Evolutionary conservation across 2,888 invertebrate genomes (phyloP).

Genomic region (Protonemura montana): DNA sequence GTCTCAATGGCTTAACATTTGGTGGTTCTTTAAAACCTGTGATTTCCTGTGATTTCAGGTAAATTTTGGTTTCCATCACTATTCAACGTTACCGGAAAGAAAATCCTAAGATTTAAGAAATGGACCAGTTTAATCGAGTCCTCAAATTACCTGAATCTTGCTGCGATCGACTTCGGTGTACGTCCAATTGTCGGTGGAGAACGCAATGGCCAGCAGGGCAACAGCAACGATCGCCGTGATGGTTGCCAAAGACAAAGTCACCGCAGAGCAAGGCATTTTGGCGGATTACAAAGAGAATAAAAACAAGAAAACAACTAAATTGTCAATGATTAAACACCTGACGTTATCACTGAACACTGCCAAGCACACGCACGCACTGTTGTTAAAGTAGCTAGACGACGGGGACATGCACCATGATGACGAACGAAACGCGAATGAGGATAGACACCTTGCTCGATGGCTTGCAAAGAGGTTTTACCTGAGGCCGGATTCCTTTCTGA

Average conservation of each 20-base stretch:
- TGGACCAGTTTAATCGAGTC: background rate
- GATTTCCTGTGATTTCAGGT: too few species aligned
- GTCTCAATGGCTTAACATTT: too few species aligned
- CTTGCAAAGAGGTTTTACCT: background rate
- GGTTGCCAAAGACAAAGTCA: conserved; percentile 93
- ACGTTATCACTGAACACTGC: background rate
- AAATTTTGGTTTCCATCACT: too few species aligned
- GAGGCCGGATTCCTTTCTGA: background rate
- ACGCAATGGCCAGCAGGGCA: conserved; percentile 90
- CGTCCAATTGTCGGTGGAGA: conserved; percentile 97
- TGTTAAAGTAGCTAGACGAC: background rate
- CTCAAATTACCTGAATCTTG: conserved; percentile 77
- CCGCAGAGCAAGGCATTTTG: conserved; percentile 92
- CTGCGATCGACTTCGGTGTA: conserved; percentile 90
- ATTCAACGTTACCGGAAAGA: too few species aligned
- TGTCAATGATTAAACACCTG: background rate
- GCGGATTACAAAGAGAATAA: too few species aligned
- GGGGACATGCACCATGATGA: background rate
- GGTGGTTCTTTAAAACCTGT: too few species aligned
- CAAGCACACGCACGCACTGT: background rate
- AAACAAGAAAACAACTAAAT: conserved; percentile 8
- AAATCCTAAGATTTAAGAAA: too few species aligned
- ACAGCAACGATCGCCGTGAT: conserved; percentile 95
- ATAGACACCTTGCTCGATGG: background rate
- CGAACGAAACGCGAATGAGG: background rate